A percentile compares a stretch with the other conserved stretches of the same genome.
phyloP scores from a whole-genome alignment of 2,797 vertebrate species.

The Nannoperca australis region DNA sequence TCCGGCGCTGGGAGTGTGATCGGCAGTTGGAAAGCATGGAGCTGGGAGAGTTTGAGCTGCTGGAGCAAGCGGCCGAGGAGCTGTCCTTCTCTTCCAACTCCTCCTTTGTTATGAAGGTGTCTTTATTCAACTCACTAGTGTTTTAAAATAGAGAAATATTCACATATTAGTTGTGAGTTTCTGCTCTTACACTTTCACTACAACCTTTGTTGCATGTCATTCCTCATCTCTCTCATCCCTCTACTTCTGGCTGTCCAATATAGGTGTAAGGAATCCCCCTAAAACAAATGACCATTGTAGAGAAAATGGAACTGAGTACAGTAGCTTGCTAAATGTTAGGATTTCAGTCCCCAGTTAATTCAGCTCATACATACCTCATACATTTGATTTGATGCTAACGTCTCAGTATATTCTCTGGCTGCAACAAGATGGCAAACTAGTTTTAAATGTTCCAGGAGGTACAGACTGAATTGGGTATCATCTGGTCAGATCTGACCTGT shows the following conservation, averaged over 20 bases:
- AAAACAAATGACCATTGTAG: neutral
- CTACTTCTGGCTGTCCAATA: neutral
- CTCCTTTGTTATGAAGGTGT: constrained; percentile 89
- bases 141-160: neutral
- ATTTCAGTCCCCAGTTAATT: neutral
- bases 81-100: constrained; percentile 98
- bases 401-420: neutral
- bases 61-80: constrained; percentile 96
- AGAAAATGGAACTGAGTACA: neutral
- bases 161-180: too few relatives aligned
- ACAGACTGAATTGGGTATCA: neutral
- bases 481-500: neutral
- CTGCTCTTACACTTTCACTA: too few relatives aligned
- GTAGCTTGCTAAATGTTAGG: neutral
- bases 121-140: neutral
- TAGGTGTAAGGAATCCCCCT: too few relatives aligned
- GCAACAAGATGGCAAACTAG: neutral
- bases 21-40: constrained; percentile 89
- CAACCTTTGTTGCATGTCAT: neutral
- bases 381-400: too few relatives aligned
- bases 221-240: neutral
- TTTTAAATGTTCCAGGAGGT: too few relatives aligned
- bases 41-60: constrained; percentile 96
- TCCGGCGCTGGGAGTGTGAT: constrained; percentile 88
- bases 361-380: neutral